These are phyloP conservation scores for Pristionchus japonicus DNA, from an alignment of 2,888 invertebrate species.

Conservation along the genomic window DNA sequence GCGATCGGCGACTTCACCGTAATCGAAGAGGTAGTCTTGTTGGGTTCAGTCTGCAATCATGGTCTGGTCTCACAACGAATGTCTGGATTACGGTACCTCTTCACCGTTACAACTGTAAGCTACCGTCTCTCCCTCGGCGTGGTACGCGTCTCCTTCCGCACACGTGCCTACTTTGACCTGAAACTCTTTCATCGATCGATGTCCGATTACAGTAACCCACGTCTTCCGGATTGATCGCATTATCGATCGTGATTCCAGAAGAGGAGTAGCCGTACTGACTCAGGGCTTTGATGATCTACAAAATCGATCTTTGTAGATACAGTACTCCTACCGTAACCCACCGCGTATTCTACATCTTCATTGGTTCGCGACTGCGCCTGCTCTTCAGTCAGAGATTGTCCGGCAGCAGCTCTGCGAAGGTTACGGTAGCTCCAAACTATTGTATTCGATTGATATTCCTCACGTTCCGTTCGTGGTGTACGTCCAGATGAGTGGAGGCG, in stretches of 20 bases:
- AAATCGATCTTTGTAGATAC: background rate
- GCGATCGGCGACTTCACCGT: constrained; percentile 38
- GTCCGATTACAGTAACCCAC: background rate
- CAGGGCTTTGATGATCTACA: constrained; percentile 41
- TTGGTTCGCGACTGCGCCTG: constrained; percentile 29
- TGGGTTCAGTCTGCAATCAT: background rate
- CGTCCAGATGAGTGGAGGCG: constrained; percentile 20
- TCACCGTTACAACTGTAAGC: background rate
- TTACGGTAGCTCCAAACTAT: background rate
- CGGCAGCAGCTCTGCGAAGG: background rate
- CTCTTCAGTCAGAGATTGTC: background rate
- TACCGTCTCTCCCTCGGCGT: background rate
- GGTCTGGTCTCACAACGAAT: background rate
- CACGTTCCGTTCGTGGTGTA: constrained; percentile 25
- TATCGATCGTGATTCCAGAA: constrained; percentile 27
- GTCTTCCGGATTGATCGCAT: constrained; percentile 10
- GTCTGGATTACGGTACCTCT: background rate
- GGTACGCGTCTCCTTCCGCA: background rate
- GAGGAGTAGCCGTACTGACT: constrained; percentile 1
- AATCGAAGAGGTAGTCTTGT: background rate
- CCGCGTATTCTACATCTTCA: constrained; percentile 34
- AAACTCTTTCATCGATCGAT: background rate
- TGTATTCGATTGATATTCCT: background rate
- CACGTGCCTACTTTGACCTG: constrained; percentile 31
- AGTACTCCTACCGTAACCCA: constrained; percentile 29